These are phyloP conservation scores for Actinostola sp. DNA, from an alignment of 92 coral and sea anemone species.

Conservation along the genomic window DNA sequence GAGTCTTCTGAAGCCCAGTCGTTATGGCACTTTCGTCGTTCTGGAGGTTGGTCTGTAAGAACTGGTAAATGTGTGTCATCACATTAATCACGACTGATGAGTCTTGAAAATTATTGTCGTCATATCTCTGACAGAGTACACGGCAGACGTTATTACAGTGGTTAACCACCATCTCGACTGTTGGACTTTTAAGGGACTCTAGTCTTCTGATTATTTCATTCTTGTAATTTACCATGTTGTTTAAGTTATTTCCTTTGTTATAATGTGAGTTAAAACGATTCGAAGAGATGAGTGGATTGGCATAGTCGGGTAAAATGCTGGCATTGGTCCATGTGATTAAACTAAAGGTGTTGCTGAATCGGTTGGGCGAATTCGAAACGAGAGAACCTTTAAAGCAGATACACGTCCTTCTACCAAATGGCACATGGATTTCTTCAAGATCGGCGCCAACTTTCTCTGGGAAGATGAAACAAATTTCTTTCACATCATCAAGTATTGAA, in stretches of 20 bases:
- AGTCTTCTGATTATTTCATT: constrained; percentile 19
- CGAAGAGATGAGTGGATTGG: constrained; percentile 3
- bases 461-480: constrained; percentile 47
- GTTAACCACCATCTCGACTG: constrained; percentile 52
- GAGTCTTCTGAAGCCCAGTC: constrained; percentile 14
- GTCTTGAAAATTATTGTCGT: background rate
- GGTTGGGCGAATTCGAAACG: background rate
- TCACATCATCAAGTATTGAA: constrained; percentile 24
- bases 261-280: background rate
- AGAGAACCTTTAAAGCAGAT: constrained; percentile 61
- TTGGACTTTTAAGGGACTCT: constrained; percentile 46
- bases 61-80: constrained; percentile 65
- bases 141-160: constrained; percentile 64
- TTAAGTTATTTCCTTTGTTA: background rate
- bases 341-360: background rate
- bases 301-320: constrained; percentile 50
- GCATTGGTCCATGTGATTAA: constrained; percentile 63
- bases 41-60: constrained; percentile 24
- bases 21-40: background rate
- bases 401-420: constrained; percentile 38
- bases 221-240: background rate
- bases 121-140: constrained; percentile 2
- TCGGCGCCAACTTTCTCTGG: constrained; percentile 25
- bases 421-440: constrained; percentile 36
- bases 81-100: constrained; percentile 13